Base-by-base conservation (phyloP, 92 coral and sea anemone genomes). In the Epizoanthus stellaris region DNA sequence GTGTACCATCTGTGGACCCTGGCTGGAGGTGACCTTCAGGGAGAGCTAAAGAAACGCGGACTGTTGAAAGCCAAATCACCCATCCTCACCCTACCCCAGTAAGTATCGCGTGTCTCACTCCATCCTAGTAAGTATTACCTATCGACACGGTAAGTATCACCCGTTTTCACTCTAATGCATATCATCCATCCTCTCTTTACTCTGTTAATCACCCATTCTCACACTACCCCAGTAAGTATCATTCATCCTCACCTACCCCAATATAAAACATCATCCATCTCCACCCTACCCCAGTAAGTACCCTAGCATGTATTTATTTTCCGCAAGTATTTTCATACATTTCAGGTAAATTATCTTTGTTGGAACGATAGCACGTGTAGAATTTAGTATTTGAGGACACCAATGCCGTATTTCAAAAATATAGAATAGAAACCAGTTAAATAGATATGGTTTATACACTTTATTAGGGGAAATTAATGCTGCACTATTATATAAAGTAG, bases 11-110 rank as follows among this genome's bases (percentile, higher is more conserved):
- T 96, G n/a, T 96, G 99, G 99, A 90, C 89, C 12, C 87, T 96
- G 52, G 99, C 99, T 16, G 99, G 99, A 9, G 99, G 99, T 30
- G 99, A 96, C 53, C 69, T 93, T 39, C 95, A 92, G 59, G 94
- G 95, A 85, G 99, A 96, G 75, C 87, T 96, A 34, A 96, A 96
- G 90, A 96, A 94, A 84, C 84, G 91, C 56, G 99, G 95, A 36
- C 90, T 96, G 70, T 87, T 96, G 65, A 94, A 95, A 77, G 92
- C 94, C 43, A 93, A 95, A 65, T 89, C 99, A 8, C 99, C 99
- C 2, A 92, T 96, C 19, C 89, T 95, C 80, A 88, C 95, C 17
- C 83, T 96, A 84, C 99, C 99, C 57, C 92, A 91, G 99, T 96
- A 80, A 84, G 98, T 88, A 68, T 15, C 3, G n/a, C 56, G 19